Base-by-base conservation (phyloP, 37 sponge, comb jelly and placozoan species). In the Crambe crambe region DNA sequence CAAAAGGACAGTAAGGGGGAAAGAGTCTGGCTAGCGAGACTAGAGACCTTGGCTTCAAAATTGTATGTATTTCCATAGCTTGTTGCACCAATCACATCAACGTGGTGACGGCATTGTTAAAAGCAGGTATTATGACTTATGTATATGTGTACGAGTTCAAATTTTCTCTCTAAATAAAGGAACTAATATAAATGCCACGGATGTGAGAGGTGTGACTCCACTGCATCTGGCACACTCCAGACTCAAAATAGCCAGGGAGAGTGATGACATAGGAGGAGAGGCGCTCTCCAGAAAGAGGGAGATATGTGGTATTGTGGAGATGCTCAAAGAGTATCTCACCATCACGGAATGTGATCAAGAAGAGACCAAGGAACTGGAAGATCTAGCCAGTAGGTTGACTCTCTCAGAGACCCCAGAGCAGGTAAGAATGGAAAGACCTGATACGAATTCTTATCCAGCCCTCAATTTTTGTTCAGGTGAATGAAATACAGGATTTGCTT, bases 191-290 rank as follows among this genome's bases (percentile, higher is more conserved):
- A 82, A 77, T 77, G 69, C 74, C 0, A 3, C 51, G 27, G 87
- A 90, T 60, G 8, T 22, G 6, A 38, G 61, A 54, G 91, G 91
- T 10, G 43, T 61, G 15, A 90, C 91, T 38, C 91, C 91, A 21
- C 81, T 90, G 1, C 91, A 81, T 56, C 79, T 90, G 39, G 91
- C 91, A 0, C 60, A 62, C 44, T 90, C 91, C 18, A 39, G 87
- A 68, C 75, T 90, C 21, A 76, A 75, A 38, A 41, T 90, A 26
- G 72, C 71, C 35, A 32, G 77, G 17, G 77, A 66, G 18, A 56
- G 76, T 39, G 68, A 67, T 27, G 73, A 54, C 12, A 67, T 39
- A 56, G 56, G 60, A 17, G 84, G 58, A 1, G 29, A 65, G 3
- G 75, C 74, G 0, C 63, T 64, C 29, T 38, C 74, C 59, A 67